Conservation (phyloP, 2,113 vertebrate genomes). For the Trogon melanurus region DNA sequence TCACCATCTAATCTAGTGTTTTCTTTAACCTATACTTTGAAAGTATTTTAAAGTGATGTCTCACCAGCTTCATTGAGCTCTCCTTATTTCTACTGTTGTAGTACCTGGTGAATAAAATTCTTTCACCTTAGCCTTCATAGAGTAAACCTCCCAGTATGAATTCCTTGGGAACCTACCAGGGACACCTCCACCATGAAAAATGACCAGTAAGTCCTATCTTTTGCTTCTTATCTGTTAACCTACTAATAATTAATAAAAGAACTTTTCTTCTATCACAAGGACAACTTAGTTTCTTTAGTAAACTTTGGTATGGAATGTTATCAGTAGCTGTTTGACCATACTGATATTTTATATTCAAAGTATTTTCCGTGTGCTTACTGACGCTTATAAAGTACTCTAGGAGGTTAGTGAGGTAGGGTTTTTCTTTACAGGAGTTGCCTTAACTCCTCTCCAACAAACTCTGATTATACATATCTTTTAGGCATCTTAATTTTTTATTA, state of each 20-base stretch:
- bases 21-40: background rate
- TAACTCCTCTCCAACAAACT: background rate
- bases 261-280: constrained; percentile 14
- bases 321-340: constrained; percentile 24
- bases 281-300: background rate
- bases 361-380: background rate
- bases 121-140: background rate
- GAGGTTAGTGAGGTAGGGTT: background rate
- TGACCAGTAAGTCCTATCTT: background rate
- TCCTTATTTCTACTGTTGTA: background rate
- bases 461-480: background rate
- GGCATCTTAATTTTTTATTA: background rate
- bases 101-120: background rate
- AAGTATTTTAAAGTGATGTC: background rate
- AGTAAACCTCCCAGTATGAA: background rate
- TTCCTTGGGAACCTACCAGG: background rate
- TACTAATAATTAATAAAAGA: constrained; percentile 22
- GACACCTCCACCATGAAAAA: background rate
- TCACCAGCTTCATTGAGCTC: background rate
- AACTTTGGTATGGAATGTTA: background rate
- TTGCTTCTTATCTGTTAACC: background rate
- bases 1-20: background rate
- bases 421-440: background rate
- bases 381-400: background rate
- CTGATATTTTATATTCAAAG: background rate